These are phyloP conservation scores for Stichodactyla mertensii DNA, from an alignment of 64 coral and sea anemone genomes.

Conservation along the genomic window DNA sequence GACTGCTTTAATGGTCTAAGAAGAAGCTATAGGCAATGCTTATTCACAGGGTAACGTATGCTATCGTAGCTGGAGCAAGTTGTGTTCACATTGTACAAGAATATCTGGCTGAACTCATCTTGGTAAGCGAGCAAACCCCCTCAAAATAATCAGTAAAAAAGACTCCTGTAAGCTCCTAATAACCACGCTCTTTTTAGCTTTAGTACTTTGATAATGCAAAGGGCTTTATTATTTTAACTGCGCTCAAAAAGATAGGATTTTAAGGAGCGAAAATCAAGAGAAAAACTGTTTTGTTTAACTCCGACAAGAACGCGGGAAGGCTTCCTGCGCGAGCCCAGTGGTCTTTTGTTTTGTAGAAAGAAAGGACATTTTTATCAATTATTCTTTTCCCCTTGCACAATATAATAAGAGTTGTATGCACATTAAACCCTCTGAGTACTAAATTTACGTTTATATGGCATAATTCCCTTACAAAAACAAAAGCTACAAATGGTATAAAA, in stretches of 20 bases:
- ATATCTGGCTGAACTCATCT: conserved; percentile 9
- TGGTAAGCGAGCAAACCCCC: neutral
- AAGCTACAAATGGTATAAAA: neutral
- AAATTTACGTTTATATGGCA: too few relatives aligned
- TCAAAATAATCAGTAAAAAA: neutral
- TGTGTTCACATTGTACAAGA: conserved; percentile 4
- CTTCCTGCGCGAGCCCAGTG: neutral
- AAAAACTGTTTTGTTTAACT: neutral
- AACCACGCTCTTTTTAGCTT: neutral
- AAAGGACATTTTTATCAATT: neutral
- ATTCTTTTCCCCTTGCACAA: too few relatives aligned
- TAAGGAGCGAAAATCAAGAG: neutral
- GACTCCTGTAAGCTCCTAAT: neutral
- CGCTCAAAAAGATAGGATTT: neutral
- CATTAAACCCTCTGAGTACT: too few relatives aligned
- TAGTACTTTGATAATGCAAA: neutral
- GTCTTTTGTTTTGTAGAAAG: too few relatives aligned
- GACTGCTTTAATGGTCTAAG: neutral
- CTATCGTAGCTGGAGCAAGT: conserved; percentile 4
- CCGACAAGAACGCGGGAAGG: neutral
- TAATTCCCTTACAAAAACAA: neutral
- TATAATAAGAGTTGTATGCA: too few relatives aligned
- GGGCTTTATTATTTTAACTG: neutral
- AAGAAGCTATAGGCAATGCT: neutral
- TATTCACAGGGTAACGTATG: neutral